Evolutionary conservation across 2,113 vertebrate genomes (phyloP), one percentile per base, ranked within the genome.

Genomic region (Mohoua ochrocephala): DNA sequence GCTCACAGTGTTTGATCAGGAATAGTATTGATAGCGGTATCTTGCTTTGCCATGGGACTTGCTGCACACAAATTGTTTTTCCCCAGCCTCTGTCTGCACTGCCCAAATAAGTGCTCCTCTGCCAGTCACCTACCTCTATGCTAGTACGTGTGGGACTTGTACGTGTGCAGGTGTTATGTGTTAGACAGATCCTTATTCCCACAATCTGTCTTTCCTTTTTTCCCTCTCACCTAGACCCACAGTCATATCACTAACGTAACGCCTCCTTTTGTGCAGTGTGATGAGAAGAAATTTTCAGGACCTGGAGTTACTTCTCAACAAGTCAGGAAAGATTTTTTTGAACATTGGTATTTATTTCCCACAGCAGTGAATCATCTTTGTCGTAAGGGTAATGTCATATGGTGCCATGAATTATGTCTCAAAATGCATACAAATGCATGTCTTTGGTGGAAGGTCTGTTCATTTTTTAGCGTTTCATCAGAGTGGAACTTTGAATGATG

Each of bases 111-210:
- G 1, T 20, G 17, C 15, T 74, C 42, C 20, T 90, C 50, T 74
- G 35, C 35, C 22, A 30, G 31, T 30, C 42, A 68, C 45, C 49
- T 28, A 6, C 28, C 31, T 74, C 80, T 56, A 12, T 24, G 26
- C 47, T 44, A 17, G 18, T 22, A 60, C 60, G 24, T 35, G 44
- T 11, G 11, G 44, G 56, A 54, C 39, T 77, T 3, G 1, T 39
- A 16, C 0, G 0, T 14, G 3, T 26, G 21, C 33, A 56, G 17
- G 19, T 84, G 26, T 42, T 61, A 41, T 0, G 13, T 1, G 0
- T 70, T 67, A 87, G 68, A 33, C 30, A 84, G 41, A 45, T n/a
- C 6, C 3, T 73, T 74, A 53, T 87, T 41, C 39, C 47, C 89
- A 11, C 13, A 69, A 50, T 37, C 42, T 74, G 7, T 76, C 42